Evolutionary conservation across 1,140 invertebrate species (phyloP).

Genomic region (Penaeus vannamei): DNA sequence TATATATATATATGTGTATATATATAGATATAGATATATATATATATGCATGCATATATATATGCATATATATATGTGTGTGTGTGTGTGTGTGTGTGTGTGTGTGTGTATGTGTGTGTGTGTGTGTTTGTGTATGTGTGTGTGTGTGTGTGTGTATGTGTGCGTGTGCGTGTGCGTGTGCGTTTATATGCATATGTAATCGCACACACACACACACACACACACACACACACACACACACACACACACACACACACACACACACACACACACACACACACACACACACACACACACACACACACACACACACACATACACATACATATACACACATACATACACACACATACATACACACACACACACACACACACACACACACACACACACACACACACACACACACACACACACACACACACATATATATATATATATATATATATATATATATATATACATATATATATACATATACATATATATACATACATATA

Average conservation of each 20-base stretch:
- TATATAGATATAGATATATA: background rate
- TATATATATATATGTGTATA: background rate
- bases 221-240: background rate
- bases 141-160: background rate
- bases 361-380: no score
- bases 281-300: no score
- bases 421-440: background rate
- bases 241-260: background rate
- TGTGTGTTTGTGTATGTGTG: background rate
- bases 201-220: background rate
- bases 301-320: background rate
- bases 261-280: background rate
- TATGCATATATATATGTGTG: background rate
- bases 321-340: background rate
- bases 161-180: background rate
- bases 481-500: background rate
- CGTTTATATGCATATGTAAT: background rate
- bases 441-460: constrained; percentile 19
- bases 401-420: background rate
- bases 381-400: background rate
- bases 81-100: background rate
- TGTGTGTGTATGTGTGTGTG: background rate
- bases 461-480: background rate
- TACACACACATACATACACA: no score
- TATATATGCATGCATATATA: background rate